A percentile compares a stretch with the other conserved stretches of the same genome.
phyloP scores from a whole-genome alignment of 2,797 vertebrate species.

The Synanceia verrucosa region DNA sequence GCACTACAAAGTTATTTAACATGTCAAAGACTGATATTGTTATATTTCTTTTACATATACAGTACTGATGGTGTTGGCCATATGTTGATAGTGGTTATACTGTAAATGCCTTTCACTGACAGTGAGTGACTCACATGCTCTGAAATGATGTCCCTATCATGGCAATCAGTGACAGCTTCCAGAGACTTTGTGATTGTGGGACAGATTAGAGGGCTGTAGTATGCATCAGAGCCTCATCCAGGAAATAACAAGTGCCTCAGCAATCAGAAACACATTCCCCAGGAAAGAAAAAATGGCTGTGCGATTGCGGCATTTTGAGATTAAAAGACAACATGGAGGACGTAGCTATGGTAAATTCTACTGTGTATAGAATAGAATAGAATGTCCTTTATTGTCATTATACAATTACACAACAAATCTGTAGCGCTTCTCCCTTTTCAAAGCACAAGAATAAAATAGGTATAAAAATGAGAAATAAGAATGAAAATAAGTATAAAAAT shows the following conservation, averaged over 20 bases:
- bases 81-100: background rate
- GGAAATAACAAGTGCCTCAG: conserved; percentile 64
- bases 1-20: conserved; percentile 40
- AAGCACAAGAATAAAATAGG: no score
- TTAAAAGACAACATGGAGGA: conserved; percentile 55
- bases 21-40: conserved; percentile 42
- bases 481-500: no score
- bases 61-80: conserved; percentile 4
- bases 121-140: conserved; percentile 13
- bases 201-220: conserved; percentile 66
- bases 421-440: no score
- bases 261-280: conserved; percentile 70
- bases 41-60: conserved; percentile 31
- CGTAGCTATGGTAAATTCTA: conserved; percentile 35
- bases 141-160: conserved; percentile 46
- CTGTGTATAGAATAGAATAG: no score
- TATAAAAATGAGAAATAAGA: no score
- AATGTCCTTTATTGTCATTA: no score
- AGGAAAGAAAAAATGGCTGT: background rate
- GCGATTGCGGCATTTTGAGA: conserved; percentile 66
- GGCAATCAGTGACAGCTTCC: conserved; percentile 66
- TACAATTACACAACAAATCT: no score
- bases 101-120: conserved; percentile 25
- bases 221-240: conserved; percentile 63
- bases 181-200: conserved; percentile 61